Evolutionary conservation across 2,113 vertebrate genomes (phyloP).

Genomic region (Tachuris rubrigastra): DNA sequence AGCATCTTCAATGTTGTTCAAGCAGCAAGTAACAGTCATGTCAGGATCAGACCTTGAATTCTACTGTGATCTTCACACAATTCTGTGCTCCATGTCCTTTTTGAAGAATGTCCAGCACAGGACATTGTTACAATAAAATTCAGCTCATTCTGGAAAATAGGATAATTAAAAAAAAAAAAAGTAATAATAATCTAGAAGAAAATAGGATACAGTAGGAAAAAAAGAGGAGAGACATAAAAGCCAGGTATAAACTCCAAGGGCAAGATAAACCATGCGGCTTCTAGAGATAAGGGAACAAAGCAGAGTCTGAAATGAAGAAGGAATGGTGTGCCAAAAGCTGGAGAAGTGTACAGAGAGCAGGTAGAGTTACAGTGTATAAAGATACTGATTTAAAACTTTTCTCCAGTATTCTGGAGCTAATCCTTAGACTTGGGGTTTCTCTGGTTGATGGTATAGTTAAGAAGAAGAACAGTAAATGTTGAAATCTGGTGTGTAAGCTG

Average conservation of each 20-base stretch:
- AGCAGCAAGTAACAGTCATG: background rate
- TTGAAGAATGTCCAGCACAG: background rate
- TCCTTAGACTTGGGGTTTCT: background rate
- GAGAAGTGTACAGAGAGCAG: background rate
- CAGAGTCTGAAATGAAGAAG: background rate
- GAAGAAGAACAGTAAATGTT: background rate
- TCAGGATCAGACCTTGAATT: background rate
- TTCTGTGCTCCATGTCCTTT: background rate
- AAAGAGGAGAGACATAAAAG: background rate
- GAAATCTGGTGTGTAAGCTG: background rate
- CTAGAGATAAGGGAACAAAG: background rate
- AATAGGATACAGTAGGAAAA: background rate
- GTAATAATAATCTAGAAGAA: background rate
- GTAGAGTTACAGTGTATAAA: background rate
- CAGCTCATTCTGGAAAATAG: background rate
- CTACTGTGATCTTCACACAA: fast-evolving
- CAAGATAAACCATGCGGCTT: background rate
- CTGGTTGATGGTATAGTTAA: background rate
- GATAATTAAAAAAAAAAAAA: background rate
- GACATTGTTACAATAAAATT: background rate
- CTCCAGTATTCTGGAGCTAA: background rate
- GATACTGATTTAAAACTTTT: background rate
- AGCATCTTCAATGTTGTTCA: background rate
- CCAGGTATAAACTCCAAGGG: background rate
- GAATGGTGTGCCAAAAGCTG: background rate